Evolutionary conservation across 2,888 invertebrate species (phyloP).

Genomic region (Andrena flavipes): DNA sequence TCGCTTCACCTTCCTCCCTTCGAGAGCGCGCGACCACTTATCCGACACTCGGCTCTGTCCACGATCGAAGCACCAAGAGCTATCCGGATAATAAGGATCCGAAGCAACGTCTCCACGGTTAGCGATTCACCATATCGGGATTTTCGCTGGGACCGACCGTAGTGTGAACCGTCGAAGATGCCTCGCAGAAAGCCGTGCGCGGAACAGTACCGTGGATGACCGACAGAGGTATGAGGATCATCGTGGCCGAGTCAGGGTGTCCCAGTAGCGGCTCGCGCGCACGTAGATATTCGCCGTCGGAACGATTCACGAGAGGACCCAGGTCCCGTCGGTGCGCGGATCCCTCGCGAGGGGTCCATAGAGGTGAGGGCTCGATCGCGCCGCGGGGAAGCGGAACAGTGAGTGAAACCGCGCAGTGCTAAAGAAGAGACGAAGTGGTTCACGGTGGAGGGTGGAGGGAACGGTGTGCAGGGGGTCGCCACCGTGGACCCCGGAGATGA

Average conservation of each 20-base stretch:
- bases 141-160: not conserved
- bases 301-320: constrained; percentile 30
- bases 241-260: constrained; percentile 8
- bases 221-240: constrained; percentile 53
- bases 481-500: constrained; percentile 79
- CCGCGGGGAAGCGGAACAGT: constrained; percentile 23
- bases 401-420: constrained; percentile 51
- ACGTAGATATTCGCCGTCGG: constrained; percentile 54
- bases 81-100: no score
- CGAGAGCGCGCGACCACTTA: no score
- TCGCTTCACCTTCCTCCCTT: not conserved
- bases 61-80: no score
- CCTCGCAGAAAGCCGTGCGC: constrained; percentile 19
- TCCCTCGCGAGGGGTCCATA: not conserved
- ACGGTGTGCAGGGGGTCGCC: constrained; percentile 76
- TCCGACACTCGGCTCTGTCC: no score
- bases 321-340: constrained; percentile 17
- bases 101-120: not conserved
- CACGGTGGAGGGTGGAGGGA: constrained; percentile 81
- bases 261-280: constrained; percentile 26
- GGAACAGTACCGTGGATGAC: constrained; percentile 29
- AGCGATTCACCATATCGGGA: not conserved
- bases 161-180: constrained; percentile 10
- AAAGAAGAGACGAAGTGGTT: constrained; percentile 48
- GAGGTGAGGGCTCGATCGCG: constrained; percentile 4